Percentiles rank a stretch among this genome's conserved stretches.
Conservation (phyloP, 2,113 vertebrate genomes). For the Manacus vitellinus region DNA sequence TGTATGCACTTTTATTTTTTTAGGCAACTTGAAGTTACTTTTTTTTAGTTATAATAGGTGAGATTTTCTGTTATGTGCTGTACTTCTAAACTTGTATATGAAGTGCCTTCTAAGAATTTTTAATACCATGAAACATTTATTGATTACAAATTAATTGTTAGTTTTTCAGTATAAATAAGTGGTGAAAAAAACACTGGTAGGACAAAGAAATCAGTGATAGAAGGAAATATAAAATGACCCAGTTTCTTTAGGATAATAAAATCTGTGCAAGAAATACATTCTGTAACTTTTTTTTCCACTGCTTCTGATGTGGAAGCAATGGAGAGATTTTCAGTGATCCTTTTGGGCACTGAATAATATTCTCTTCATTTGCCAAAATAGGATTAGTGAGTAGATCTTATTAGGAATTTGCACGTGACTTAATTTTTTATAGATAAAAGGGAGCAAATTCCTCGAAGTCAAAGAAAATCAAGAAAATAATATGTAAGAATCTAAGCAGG, state of each 20-base stretch:
- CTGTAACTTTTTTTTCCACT: background rate
- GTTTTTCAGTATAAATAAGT: background rate
- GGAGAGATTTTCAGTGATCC: conserved; percentile 12
- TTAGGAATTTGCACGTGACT: conserved; percentile 59
- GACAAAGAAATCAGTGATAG: background rate
- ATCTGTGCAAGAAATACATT: background rate
- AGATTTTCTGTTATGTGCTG: background rate
- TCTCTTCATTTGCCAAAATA: conserved; percentile 41
- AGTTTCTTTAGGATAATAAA: background rate
- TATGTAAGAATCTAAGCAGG: conserved; percentile 6
- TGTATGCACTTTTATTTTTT: background rate
- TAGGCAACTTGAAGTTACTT: background rate
- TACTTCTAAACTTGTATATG: background rate
- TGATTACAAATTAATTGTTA: background rate
- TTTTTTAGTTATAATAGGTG: background rate
- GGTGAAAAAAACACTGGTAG: background rate
- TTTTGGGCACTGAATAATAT: conserved; percentile 34
- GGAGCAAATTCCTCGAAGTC: conserved; percentile 53
- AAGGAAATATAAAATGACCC: background rate
- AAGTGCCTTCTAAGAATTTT: background rate
- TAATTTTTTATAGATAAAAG: conserved; percentile 51
- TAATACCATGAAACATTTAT: background rate
- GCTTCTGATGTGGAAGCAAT: background rate
- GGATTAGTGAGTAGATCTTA: conserved; percentile 62
- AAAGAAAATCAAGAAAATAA: conserved; percentile 16